A percentile compares a stretch with the other conserved stretches of the same genome.
Evolutionary conservation across 2,888 invertebrate species (phyloP).

Genomic region (Dryomyza anilis): DNA sequence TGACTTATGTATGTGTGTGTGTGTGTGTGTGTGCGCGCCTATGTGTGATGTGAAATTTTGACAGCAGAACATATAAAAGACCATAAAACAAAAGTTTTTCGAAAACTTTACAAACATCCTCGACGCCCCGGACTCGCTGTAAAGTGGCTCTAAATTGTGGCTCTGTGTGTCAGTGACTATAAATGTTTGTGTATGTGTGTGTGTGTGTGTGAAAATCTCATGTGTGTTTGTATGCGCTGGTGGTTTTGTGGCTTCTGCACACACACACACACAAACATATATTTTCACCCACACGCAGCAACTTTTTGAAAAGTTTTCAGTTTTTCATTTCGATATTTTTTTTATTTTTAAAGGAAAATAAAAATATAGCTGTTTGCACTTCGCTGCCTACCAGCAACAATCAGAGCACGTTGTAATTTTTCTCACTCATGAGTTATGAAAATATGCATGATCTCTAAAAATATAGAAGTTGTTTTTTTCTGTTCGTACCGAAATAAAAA

Average conservation of each 20-base stretch:
- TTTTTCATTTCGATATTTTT: neutral
- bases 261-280: slow-evolving; percentile 3
- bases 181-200: neutral
- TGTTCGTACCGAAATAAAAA: too few species aligned
- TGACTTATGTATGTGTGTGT: neutral
- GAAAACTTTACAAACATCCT: slow-evolving; percentile 11
- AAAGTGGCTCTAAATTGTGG: slow-evolving; percentile 22
- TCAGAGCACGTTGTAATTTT: neutral
- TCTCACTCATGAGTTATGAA: slow-evolving; percentile 18
- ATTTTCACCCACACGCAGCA: neutral
- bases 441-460: neutral
- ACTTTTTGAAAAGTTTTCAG: slow-evolving; percentile 8
- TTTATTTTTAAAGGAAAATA: neutral
- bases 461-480: too few species aligned
- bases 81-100: slow-evolving; percentile 43
- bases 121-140: neutral
- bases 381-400: slow-evolving; percentile 11
- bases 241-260: neutral
- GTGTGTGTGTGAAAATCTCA: neutral
- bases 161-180: neutral
- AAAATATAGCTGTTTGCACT: slow-evolving; percentile 5
- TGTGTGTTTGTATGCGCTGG: slow-evolving; percentile 6
- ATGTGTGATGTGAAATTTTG: slow-evolving; percentile 38
- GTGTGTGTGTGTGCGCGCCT: slow-evolving; percentile 2
- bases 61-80: slow-evolving; percentile 45